phyloP scores from a whole-genome alignment of 2,888 invertebrate genomes.

The Dasypolia templi region DNA sequence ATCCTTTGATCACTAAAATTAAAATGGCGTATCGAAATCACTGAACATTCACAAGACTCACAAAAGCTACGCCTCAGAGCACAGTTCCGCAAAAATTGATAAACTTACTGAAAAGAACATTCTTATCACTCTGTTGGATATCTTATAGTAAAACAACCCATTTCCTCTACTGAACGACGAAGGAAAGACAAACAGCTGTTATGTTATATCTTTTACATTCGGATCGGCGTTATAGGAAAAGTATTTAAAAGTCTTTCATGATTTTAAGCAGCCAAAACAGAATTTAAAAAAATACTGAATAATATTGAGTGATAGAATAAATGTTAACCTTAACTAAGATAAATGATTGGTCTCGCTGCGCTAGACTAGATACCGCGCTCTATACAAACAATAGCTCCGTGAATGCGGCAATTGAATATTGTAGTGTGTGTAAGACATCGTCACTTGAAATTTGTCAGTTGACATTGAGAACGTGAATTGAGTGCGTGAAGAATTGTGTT shows the following conservation, averaged over 20 bases:
- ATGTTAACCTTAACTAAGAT: no score
- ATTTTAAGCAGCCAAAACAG: not conserved
- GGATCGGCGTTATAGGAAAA: constrained; percentile 22
- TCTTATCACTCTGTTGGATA: constrained; percentile 35
- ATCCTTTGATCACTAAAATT: not conserved
- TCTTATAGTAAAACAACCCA: constrained; percentile 41
- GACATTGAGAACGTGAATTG: no score
- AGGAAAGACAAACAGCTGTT: constrained; percentile 36
- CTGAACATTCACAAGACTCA: not conserved
- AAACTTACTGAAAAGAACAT: constrained; percentile 35
- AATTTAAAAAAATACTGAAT: no score
- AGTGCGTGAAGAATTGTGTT: no score
- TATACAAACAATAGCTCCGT: no score
- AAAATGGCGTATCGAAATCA: not conserved
- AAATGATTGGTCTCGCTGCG: no score
- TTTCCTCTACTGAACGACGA: constrained; percentile 37
- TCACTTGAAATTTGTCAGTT: no score
- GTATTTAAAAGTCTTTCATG: constrained; percentile 8
- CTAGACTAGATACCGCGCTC: no score
- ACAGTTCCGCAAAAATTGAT: constrained; percentile 11
- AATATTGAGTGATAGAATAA: no score
- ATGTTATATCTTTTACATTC: constrained; percentile 30
- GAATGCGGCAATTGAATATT: no score
- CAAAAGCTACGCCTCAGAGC: constrained; percentile 17
- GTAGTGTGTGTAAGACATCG: no score